Evolutionary conservation across 2,113 vertebrate genomes (phyloP).

Genomic region (Myotis yumanensis): DNA sequence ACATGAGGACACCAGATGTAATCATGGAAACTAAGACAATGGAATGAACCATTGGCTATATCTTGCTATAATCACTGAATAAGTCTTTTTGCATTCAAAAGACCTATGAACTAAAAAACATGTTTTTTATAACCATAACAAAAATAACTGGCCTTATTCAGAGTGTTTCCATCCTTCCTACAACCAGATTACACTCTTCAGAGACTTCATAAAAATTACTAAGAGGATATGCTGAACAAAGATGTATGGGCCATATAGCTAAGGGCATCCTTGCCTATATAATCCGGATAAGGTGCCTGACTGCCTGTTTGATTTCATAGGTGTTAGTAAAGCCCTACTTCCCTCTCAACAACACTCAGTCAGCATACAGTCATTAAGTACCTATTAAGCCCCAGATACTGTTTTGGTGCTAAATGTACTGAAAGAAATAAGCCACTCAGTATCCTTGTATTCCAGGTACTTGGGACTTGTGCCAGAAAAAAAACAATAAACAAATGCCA

Average conservation of each 20-base stretch:
- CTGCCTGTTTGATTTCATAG: not conserved
- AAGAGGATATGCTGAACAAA: slow-evolving; percentile 6
- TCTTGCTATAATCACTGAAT: slow-evolving; percentile 59
- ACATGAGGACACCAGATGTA: slow-evolving; percentile 30
- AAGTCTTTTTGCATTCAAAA: slow-evolving; percentile 54
- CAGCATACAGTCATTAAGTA: not conserved
- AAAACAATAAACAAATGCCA: not conserved
- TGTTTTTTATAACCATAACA: slow-evolving; percentile 60
- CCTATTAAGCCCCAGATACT: not conserved
- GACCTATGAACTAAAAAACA: not conserved
- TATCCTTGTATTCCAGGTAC: not conserved
- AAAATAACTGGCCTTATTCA: slow-evolving; percentile 46
- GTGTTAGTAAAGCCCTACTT: not conserved
- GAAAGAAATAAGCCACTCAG: not conserved
- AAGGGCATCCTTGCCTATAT: not conserved
- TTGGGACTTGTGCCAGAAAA: not conserved
- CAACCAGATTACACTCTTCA: not conserved
- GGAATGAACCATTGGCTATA: slow-evolving; percentile 42
- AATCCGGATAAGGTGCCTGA: not conserved
- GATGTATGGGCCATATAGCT: not conserved
- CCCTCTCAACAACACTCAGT: not conserved
- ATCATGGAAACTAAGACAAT: slow-evolving; percentile 60
- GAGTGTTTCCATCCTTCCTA: not conserved
- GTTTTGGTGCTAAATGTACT: not conserved
- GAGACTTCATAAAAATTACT: not conserved